Conservation (phyloP, 1,140 invertebrate species). For the Heliconius hermathena region DNA sequence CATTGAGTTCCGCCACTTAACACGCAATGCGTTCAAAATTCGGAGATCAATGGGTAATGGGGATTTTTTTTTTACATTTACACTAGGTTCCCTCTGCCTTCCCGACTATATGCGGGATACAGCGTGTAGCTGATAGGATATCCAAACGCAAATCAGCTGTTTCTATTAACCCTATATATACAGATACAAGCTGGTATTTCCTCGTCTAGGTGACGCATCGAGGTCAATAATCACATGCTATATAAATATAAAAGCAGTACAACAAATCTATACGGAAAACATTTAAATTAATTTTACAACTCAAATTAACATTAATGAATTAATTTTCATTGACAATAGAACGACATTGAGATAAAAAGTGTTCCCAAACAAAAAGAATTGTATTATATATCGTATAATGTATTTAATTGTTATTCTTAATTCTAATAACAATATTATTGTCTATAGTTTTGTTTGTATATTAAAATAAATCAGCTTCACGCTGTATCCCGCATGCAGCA, state of each 20-base stretch:
- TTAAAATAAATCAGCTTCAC: too few relatives aligned
- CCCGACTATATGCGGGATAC: too few relatives aligned
- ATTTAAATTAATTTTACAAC: conserved; percentile 22
- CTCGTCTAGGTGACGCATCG: conserved; percentile 26
- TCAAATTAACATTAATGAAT: conserved; percentile 28
- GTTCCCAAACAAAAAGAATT: not conserved
- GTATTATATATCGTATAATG: not conserved
- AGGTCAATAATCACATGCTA: conserved; percentile 33
- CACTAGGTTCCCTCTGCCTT: too few relatives aligned
- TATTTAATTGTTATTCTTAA: not conserved
- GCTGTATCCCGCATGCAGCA: too few relatives aligned
- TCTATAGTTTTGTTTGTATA: too few relatives aligned
- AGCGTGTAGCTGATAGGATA: not conserved
- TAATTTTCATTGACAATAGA: conserved; percentile 26
- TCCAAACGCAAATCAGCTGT: conserved; percentile 5
- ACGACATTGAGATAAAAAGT: conserved; percentile 28
- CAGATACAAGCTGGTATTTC: conserved; percentile 14
- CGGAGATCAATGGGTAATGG: too few relatives aligned
- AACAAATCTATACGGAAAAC: conserved; percentile 28
- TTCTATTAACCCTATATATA: not conserved
- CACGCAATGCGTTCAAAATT: too few relatives aligned
- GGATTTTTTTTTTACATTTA: too few relatives aligned
- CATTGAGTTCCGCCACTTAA: too few relatives aligned
- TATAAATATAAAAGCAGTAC: conserved; percentile 28
- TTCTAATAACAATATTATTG: not conserved